Conservation (phyloP, 1,140 invertebrate genomes). For the Idris sp. region DNA sequence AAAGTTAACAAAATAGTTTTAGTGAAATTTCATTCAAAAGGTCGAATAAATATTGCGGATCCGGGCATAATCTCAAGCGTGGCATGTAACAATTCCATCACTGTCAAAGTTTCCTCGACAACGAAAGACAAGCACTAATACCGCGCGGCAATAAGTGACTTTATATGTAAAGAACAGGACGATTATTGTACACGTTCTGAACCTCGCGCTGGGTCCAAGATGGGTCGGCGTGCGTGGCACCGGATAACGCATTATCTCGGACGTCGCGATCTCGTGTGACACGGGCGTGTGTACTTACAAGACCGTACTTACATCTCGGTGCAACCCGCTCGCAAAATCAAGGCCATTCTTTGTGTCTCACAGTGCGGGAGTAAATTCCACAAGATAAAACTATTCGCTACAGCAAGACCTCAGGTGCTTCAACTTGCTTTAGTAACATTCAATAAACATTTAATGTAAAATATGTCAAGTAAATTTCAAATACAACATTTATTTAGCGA, state of each 20-base stretch:
- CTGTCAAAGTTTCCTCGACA: conserved; percentile 29
- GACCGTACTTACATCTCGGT: conserved; percentile 30
- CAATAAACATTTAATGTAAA: too few species aligned
- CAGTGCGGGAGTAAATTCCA: conserved; percentile 46
- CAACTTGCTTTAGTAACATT: too few species aligned
- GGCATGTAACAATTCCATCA: conserved; percentile 49
- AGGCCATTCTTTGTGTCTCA: conserved; percentile 57
- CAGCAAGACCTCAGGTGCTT: conserved; percentile 25
- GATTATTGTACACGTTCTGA: conserved; percentile 39
- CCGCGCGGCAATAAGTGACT: conserved; percentile 35
- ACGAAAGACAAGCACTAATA: conserved; percentile 27
- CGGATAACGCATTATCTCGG: conserved; percentile 56
- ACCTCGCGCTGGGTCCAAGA: conserved; percentile 22
- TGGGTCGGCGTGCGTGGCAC: conserved; percentile 22
- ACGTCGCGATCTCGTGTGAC: conserved; percentile 48
- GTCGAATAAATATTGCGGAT: conserved; percentile 6
- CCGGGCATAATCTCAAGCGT: conserved; percentile 11
- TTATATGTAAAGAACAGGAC: conserved; percentile 37
- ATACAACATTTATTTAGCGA: too few species aligned
- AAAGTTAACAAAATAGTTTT: neutral
- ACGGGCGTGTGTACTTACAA: conserved; percentile 46
- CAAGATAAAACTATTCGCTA: conserved; percentile 41
- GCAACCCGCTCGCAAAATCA: conserved; percentile 32
- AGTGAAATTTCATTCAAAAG: conserved; percentile 28
- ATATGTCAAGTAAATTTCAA: too few species aligned